These are phyloP conservation scores for Callyntrura sp. DNA, from an alignment of 2,888 invertebrate species.

Conservation along the genomic window DNA sequence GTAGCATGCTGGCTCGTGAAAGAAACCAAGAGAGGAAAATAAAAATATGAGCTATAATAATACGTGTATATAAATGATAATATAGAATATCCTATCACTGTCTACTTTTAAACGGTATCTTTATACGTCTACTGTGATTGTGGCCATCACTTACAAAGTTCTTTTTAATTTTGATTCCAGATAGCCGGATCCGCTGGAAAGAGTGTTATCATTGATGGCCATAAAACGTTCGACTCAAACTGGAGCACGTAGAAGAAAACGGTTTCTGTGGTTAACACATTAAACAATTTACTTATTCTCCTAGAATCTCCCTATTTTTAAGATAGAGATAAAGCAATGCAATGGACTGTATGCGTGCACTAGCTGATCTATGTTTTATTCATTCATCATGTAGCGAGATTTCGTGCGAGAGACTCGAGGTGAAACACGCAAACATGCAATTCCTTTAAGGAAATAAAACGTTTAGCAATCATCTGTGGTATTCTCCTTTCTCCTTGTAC, in stretches of 20 bases:
- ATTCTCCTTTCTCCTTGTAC: neutral
- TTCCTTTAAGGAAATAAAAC: conserved; percentile 11
- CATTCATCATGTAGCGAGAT: conserved; percentile 37
- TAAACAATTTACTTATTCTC: neutral
- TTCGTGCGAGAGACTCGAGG: neutral
- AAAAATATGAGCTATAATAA: conserved; percentile 19
- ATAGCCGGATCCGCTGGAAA: neutral
- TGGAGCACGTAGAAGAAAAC: neutral
- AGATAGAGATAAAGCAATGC: neutral
- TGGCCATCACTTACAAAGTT: neutral
- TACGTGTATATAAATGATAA: too few relatives aligned
- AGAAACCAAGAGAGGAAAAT: conserved; percentile 5
- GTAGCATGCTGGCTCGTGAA: conserved; percentile 20
- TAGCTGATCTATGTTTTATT: conserved; percentile 15
- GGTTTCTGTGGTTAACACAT: conserved; percentile 1
- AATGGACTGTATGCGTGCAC: conserved; percentile 23
- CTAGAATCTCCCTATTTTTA: neutral
- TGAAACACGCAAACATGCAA: conserved; percentile 47
- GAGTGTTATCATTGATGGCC: neutral
- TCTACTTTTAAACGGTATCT: conserved; percentile 14
- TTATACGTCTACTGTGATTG: too few relatives aligned
- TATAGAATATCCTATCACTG: conserved; percentile 18
- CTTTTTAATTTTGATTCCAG: neutral
- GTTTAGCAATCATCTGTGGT: neutral
- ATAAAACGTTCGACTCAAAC: too few relatives aligned